Evolutionary conservation across 2,888 invertebrate species (phyloP), one percentile per base, ranked within the genome.

Genomic region (Apantesis nais): DNA sequence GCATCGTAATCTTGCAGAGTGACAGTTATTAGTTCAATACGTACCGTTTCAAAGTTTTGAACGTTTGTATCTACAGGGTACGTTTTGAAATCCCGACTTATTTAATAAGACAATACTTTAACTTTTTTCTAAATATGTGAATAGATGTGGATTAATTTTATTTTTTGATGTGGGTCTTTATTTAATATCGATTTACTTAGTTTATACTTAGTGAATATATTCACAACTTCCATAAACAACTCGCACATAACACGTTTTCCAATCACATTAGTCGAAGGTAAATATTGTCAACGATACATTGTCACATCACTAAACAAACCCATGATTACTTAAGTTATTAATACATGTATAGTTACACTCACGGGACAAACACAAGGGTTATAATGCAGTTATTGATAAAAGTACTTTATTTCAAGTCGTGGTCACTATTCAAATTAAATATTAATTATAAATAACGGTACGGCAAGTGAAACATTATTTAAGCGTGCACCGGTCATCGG

Each of bases 391-490:
- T 25, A 25, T 55, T 55, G 5, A 55, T 5, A 25, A 14, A 25
- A 25, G 1, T 25, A 14, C 25, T 55, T 39, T 65, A 12, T 64
- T 48, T 44, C 7, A 34, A 34, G n/a, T n/a, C n/a, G 31, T 34
- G 8, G 52, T 19, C 29, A 37, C 19, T 22, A 41, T 29, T 41
- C 2, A 16, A 39, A 29, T 60, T 7, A 41, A 60, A 61, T 61
- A 60, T 34, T 39, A 44, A 67, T 67, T 60, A 60, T 60, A 61
- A 70, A 72, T 74, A 81, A 83, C 79, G 81, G 79, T 72, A 78
- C 71, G 78, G 85, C 89, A 90, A 90, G 87, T 86, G 87, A 89
- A 88, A 86, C 88, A 89, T 90, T 89, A 91, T 85, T 88, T 87
- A 86, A 86, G 84, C 85, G 86, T 83, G 87, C 88, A 84, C 83